Base-by-base conservation (phyloP, 1,140 invertebrate genomes). In the Brachionus koreanus region DNA sequence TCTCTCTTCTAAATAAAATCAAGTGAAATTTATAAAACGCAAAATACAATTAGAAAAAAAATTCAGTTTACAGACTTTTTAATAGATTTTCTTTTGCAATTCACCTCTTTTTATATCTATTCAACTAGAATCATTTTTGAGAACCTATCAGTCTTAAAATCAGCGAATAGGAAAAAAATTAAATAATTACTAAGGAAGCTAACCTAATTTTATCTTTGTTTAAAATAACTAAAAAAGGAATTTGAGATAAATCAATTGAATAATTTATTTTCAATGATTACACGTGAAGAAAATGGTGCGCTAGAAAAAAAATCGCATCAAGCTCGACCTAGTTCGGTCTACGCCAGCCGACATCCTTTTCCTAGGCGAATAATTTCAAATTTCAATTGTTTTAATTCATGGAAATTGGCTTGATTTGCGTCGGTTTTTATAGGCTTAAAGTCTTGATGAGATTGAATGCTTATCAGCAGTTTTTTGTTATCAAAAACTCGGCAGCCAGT, bases 41-140 rank as follows among this genome's bases (percentile, higher is more conserved):
- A 57, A 57, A 19, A 25, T 57, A 29, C 6, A 57, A 57, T 57
- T 6, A 57, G 16, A 19, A 57, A 57, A 57, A 57, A 52, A 49
- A 16, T 19, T 57, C 9, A 19, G 19, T n/a, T 52, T 23, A 19
- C 19, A 9, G 19, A 57, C 7, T 57, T 7, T 57, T 9, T 57
- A 57, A 57, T 57, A 19, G 49, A 57, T 57, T 57, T 57, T 57
- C 6, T 16, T 57, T 57, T 99, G 91, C 96, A 98, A 86, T 94
- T 94, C 91, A 57, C 49, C 49, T 57, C 49, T 19, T 57, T 57
- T 57, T 57, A 57, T 57, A 57, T 57, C 49, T 57, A 57, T 7
- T 23, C 49, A 23, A 19, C 19, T 57, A 57, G 49, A 57, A 57
- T 57, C 49, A 19, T 19, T 57, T 57, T 57, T 9, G 19, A 19